Evolutionary conservation across 2,888 invertebrate species (phyloP), one percentile per base, ranked within the genome.

Genomic region (Trisateles emortualis): DNA sequence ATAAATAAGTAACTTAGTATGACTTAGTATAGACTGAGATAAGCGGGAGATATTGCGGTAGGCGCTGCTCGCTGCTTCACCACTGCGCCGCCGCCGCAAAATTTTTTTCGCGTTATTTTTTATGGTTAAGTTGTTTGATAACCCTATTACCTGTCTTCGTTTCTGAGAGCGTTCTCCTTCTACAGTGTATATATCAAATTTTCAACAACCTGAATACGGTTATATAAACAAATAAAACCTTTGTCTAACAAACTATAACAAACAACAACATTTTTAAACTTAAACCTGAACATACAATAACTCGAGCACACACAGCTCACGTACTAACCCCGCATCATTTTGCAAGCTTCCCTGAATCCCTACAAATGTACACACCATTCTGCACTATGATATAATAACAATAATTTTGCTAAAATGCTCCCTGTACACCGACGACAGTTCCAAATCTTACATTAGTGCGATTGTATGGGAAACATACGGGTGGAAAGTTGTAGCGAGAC

Each of bases 361-460:
- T n/a, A 22, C 10, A 13, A 38, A 42, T 62, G 32, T 55, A 41
- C 44, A 45, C 45, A 38, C 36, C 35, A 44, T 52, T 50, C 46
- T 52, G 49, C 57, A 57, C 58, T 57, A 56, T 43, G 32, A 42
- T 53, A 53, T 59, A 59, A 58, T 59, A 66, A 71, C 59, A 66
- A 68, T 74, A 71, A 71, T 74, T 71, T 63, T 35, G 51, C 65
- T 71, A 63, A 74, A 74, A 74, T 71, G 66, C 58, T 57, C 61
- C 51, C 41, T 22, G 42, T 50, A 59, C 43, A 56, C 40, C 51
- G 54, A 57, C 51, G 61, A 72, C 72, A 66, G 59, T 62, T 68
- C 41, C 68, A 69, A 68, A 70, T 76, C 73, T 74, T 72, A 67
- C 77, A 75, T 78, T 76, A 79, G 73, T 65, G 52, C 57, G 70